Base-by-base conservation (phyloP, 2,888 invertebrate species). In the Linnaemya vulpina region DNA sequence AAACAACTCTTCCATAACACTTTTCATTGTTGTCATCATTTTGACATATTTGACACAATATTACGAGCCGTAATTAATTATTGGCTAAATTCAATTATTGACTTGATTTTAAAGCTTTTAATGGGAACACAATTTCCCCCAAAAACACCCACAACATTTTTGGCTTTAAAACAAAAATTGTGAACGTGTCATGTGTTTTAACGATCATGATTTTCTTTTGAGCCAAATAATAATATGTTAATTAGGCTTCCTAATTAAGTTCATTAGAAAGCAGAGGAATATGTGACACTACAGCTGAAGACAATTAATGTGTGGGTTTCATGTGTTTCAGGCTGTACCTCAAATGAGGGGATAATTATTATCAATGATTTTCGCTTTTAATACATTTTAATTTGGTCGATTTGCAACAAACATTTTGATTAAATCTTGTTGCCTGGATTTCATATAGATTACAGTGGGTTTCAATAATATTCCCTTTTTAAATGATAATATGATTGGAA, bases 71-170 rank as follows among this genome's bases (percentile, higher is more conserved):
- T 25, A 71, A 74, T 49, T 38, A 62, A 62, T 74, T 74, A 38
- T 49, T 62, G n/a, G 38, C 51, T 51, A 15, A 70, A 62, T 35
- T 70, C 62, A 62, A 78, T 70, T 78, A 62, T 62, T 62, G 22
- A 58, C 17, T 20, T 51, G 11, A 53, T 22, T 53, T 46, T 46
- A 15, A n/a, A 4, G n/a, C n/a, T 43, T 43, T 40, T 13, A 9
- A 49, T 49, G 49, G 17, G 8, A 10, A 17, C 9, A 49, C 17
- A 49, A 49, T 17, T 17, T 49, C 9, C 17, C 17, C 17, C n/a
- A n/a, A 9, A 49, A 17, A 0, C 49, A 17, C 49, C 20, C 49
- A 49, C 17, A 8, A 10, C 49, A 10, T 8, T 9, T 17, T 49
- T 49, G 49, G 1, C 17, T 10, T 49, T 49, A 17, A n/a, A 9